phyloP scores from a whole-genome alignment of 2,888 invertebrate species.

The Odontocolon sp. region DNA sequence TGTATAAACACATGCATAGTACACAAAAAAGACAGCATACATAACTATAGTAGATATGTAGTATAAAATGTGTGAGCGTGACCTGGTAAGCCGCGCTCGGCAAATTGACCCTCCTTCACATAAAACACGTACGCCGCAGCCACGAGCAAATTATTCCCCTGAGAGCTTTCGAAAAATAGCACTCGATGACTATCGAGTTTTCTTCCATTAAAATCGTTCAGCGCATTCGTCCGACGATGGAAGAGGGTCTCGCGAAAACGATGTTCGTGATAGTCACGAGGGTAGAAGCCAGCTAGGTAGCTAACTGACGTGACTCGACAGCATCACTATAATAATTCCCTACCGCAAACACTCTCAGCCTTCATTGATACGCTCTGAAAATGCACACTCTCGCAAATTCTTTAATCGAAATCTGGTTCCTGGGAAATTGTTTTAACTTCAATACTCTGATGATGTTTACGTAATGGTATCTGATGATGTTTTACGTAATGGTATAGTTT shows the following conservation, averaged over 20 bases:
- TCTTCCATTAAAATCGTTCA: conserved; percentile 54
- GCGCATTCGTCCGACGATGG: conserved; percentile 30
- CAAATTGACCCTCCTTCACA: conserved; percentile 24
- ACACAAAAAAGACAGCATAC: background rate
- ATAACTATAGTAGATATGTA: background rate
- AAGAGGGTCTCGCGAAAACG: too few species aligned
- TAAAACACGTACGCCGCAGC: conserved; percentile 39
- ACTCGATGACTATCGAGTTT: conserved; percentile 55
- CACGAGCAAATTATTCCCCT: conserved; percentile 45
- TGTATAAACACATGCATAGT: background rate
- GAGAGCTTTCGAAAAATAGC: conserved; percentile 36
- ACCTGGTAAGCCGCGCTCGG: conserved; percentile 17
- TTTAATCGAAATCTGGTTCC: too few species aligned
- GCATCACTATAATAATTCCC: conserved; percentile 45
- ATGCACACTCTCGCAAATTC: conserved; percentile 16
- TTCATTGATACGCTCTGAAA: conserved; percentile 39
- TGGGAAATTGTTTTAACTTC: too few species aligned
- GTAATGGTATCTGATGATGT: too few species aligned
- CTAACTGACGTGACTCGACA: conserved; percentile 42
- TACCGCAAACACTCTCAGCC: conserved; percentile 39
- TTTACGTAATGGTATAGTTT: too few species aligned
- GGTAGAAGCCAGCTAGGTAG: background rate
- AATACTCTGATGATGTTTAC: too few species aligned
- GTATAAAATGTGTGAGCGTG: conserved; percentile 4
- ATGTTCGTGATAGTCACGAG: too few species aligned